These are phyloP conservation scores for Camelus dromedarius DNA, from an alignment of 2,113 vertebrate genomes.

Conservation along the genomic window DNA sequence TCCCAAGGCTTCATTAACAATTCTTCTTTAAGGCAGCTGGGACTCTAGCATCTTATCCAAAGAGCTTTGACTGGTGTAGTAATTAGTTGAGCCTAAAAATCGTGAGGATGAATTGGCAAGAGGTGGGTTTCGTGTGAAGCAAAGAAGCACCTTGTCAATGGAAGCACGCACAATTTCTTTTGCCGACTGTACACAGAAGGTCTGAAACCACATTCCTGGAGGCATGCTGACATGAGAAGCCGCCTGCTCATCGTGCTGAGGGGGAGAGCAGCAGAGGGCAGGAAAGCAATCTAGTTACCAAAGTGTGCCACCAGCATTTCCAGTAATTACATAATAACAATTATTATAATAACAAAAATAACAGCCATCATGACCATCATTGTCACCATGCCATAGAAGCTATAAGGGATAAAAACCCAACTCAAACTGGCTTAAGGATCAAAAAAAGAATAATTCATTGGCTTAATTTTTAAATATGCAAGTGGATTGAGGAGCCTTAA, in stretches of 20 bases:
- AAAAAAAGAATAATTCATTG: neutral
- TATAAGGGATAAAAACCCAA: neutral
- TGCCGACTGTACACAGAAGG: neutral
- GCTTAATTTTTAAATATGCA: neutral
- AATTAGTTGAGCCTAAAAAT: conserved; percentile 56
- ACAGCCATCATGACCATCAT: neutral
- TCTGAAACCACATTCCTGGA: neutral
- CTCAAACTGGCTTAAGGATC: neutral
- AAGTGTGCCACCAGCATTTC: neutral
- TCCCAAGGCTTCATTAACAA: conserved; percentile 69
- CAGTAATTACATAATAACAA: neutral
- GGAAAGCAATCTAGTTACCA: neutral
- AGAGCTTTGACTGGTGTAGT: neutral
- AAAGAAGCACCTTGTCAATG: neutral
- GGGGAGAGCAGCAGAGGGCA: neutral
- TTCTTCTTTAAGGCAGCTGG: conserved; percentile 60
- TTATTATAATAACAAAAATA: too few species aligned
- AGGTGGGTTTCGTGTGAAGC: neutral
- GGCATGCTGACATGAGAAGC: neutral
- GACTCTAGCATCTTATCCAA: neutral
- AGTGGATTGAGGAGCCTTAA: neutral
- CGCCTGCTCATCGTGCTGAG: rapidly evolving
- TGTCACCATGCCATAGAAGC: rapidly evolving
- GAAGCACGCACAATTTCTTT: neutral
- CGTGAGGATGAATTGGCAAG: neutral